These are phyloP conservation scores for Mormyrus lacerda DNA, from an alignment of 2,113 vertebrate species.

Conservation along the genomic window DNA sequence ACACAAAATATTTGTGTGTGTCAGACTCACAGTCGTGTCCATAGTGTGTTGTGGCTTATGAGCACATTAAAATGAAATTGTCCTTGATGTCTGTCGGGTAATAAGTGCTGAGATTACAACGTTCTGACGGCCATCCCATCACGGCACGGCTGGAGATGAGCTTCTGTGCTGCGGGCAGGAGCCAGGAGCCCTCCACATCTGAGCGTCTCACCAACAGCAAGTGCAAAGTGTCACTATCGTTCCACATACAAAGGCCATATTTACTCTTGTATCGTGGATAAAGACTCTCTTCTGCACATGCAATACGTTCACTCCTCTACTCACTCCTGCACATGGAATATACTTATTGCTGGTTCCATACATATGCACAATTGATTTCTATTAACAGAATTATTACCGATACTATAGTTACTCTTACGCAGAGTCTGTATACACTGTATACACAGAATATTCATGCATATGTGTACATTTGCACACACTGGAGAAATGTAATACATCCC, in stretches of 20 bases:
- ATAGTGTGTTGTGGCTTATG: conserved; percentile 67
- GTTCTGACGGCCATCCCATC: conserved; percentile 49
- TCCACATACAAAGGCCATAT: not conserved
- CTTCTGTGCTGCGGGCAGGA: not conserved
- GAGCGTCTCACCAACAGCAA: not conserved
- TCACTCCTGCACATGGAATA: not conserved
- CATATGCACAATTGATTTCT: not conserved
- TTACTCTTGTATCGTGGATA: not conserved
- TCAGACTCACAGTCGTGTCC: conserved; percentile 74
- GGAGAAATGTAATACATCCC: not conserved
- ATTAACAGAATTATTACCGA: not conserved
- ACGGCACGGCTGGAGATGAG: not conserved
- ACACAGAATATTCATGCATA: not conserved
- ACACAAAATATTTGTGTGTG: conserved; percentile 84
- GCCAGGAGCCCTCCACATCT: not conserved
- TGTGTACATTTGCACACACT: not conserved
- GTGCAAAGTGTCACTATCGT: not conserved
- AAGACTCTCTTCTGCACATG: not conserved
- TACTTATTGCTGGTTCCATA: not conserved
- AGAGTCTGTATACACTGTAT: not conserved
- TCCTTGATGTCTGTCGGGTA: conserved; percentile 71
- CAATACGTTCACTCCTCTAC: not conserved
- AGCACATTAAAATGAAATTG: conserved; percentile 84
- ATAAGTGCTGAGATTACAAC: conserved; percentile 71
- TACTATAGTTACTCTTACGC: not conserved